Conservation (phyloP, 2,888 invertebrate species). For the Panorpa germanica region DNA sequence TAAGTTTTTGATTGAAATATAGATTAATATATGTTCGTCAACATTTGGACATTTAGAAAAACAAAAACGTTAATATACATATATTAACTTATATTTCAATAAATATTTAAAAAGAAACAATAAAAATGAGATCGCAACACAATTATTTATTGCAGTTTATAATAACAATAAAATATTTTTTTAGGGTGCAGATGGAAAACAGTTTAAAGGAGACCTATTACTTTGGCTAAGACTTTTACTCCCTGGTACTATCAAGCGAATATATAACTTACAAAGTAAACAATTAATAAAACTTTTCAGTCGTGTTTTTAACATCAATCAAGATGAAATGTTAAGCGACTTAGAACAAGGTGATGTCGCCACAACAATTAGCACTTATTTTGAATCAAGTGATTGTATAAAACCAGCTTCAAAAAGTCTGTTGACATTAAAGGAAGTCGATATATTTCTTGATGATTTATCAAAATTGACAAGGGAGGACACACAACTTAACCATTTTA, state of each 20-base stretch:
- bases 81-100: neutral
- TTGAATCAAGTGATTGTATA: conserved; percentile 37
- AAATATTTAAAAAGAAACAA: neutral
- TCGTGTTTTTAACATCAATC: conserved; percentile 51
- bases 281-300: conserved; percentile 79
- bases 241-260: conserved; percentile 63
- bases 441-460: conserved; percentile 53
- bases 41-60: too few species aligned
- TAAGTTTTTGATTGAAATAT: too few species aligned
- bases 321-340: conserved; percentile 67
- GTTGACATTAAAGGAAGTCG: conserved; percentile 57
- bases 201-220: conserved; percentile 57
- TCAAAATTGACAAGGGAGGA: conserved; percentile 69
- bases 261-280: conserved; percentile 86
- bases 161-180: too few species aligned
- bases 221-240: conserved; percentile 69
- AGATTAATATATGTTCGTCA: too few species aligned
- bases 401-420: conserved; percentile 45
- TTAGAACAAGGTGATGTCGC: conserved; percentile 83
- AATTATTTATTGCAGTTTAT: conserved; percentile 10
- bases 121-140: conserved; percentile 11
- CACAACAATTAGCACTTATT: conserved; percentile 64
- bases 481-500: conserved; percentile 62
- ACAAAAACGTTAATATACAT: neutral
- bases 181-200: conserved; percentile 31